Base-by-base conservation (phyloP, 2,797 vertebrate species). In the Rhodeus uyekii region DNA sequence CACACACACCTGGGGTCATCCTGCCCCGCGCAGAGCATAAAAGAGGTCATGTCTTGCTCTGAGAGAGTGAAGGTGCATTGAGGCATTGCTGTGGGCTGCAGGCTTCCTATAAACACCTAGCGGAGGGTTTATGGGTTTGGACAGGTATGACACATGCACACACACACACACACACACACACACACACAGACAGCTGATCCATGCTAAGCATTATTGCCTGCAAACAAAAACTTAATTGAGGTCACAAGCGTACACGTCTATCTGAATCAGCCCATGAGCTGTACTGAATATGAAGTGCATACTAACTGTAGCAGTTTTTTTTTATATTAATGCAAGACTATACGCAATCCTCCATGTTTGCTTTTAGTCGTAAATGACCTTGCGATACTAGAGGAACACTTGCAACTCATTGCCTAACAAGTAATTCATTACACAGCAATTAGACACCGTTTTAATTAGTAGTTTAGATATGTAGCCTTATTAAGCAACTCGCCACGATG, bases 1-100 rank as follows among this genome's bases (percentile, higher is more conserved):
- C 27, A 42, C 64, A 77, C 39, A 83, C 84, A 87, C 85, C 86
- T 86, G 85, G 80, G 86, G 88, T 87, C 81, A 86, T 79, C 44
- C 44, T 22, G 39, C 48, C 29, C 29, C 12, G 8, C 1, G 10
- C 4, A 4, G 3, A 60, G 60, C 38, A 29, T 76, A 85, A 77
- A 73, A 61, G 80, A 85, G 84, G 68, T 82, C 80, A 79, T 24
- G 55, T 27, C 29, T 82, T 5, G 39, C 76, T 75, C 13, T 10
- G 24, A 68, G 69, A 53, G 75, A 82, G 29, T 67, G 67, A 85
- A 53, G 55, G 38, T 67, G 55, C 19, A 34, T 2, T 2, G 50
- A 39, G 63, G 80, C 76, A 39, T 79, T 10, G 76, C 80, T 72
- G 29, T 10, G 24, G 68, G 84, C 79, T 73, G 22, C 22, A 50